Conservation (phyloP, 2,797 vertebrate species). For the Mallotus villosus region DNA sequence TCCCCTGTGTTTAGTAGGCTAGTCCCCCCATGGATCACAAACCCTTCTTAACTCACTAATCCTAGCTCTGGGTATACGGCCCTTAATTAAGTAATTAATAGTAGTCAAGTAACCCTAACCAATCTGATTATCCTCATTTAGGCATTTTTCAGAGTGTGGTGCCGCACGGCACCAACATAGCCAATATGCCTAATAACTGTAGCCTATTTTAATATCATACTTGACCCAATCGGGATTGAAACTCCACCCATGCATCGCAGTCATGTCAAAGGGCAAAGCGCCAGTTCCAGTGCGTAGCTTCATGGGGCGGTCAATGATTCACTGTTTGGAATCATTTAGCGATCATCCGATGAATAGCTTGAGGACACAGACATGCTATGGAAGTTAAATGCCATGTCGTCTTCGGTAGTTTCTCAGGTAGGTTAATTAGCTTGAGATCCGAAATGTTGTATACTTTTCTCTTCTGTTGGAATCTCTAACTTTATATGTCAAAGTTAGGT, state of each 20-base stretch:
- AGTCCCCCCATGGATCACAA: too few relatives aligned
- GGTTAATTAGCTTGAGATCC: constrained; percentile 23
- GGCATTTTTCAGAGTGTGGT: too few relatives aligned
- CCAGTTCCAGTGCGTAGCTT: constrained; percentile 4
- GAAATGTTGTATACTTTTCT: not conserved
- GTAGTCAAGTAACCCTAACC: too few relatives aligned
- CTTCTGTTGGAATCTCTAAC: not conserved
- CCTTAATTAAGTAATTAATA: too few relatives aligned
- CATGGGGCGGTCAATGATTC: not conserved
- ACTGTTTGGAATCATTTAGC: not conserved
- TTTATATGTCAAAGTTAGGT: not conserved
- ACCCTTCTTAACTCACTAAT: too few relatives aligned
- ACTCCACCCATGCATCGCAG: constrained; percentile 66
- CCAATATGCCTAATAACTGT: constrained; percentile 41
- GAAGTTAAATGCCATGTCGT: constrained; percentile 40
- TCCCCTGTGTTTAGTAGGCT: too few relatives aligned
- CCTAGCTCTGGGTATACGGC: too few relatives aligned
- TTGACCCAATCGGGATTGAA: constrained; percentile 47
- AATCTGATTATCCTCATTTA: too few relatives aligned
- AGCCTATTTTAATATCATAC: constrained; percentile 36
- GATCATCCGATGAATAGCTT: not conserved
- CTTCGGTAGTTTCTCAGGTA: constrained; percentile 62
- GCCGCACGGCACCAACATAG: too few relatives aligned
- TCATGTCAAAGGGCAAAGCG: constrained; percentile 32
- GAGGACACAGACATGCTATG: constrained; percentile 34